Percentiles rank a stretch among this genome's conserved stretches.
Conservation (phyloP, 1,140 invertebrate species). For the Bicyclus anynana region DNA sequence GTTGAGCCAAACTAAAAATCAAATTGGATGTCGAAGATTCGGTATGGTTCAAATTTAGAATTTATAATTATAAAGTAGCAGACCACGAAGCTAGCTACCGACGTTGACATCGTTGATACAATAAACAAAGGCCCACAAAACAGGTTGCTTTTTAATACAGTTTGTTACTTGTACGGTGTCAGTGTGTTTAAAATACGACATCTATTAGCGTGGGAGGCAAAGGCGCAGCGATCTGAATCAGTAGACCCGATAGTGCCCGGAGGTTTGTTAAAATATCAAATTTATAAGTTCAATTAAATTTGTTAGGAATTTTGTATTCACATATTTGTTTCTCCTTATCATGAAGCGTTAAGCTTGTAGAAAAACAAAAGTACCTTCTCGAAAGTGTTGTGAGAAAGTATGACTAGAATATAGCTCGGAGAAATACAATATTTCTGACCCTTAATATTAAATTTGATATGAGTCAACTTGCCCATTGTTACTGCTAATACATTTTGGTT, state of each 20-base stretch:
- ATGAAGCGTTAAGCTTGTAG: no score
- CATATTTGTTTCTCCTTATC: not conserved
- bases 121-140: constrained; percentile 1
- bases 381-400: no score
- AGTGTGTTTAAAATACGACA: constrained; percentile 14
- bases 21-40: no score
- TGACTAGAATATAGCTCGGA: no score
- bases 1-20: no score
- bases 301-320: not conserved
- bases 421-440: no score
- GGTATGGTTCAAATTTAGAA: no score
- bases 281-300: constrained; percentile 9
- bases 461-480: no score
- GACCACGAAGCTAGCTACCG: not conserved
- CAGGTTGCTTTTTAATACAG: constrained; percentile 6
- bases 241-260: not conserved
- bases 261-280: not conserved
- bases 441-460: no score
- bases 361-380: no score
- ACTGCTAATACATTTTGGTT: no score
- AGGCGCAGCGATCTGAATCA: constrained; percentile 8
- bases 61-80: no score
- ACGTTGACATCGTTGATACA: not conserved
- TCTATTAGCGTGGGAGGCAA: constrained; percentile 19
- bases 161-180: constrained; percentile 18